Percentiles rank a stretch among this genome's conserved stretches.
Evolutionary conservation across 2,888 invertebrate species (phyloP).

Genomic region (Platycheirus rosarum): DNA sequence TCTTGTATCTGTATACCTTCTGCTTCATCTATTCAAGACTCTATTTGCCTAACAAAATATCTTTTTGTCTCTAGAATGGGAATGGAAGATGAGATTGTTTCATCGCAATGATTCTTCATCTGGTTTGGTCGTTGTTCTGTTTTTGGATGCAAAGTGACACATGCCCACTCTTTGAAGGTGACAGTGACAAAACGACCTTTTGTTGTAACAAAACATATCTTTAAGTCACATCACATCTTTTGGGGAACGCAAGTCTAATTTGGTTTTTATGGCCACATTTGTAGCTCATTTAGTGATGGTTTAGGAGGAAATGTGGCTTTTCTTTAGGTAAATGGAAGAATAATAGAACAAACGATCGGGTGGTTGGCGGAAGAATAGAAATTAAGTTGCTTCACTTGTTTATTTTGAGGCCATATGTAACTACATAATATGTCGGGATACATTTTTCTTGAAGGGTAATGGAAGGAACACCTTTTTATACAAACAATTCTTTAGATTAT

Average conservation of each 20-base stretch:
- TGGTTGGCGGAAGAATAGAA: no score
- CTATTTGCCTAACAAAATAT: slow-evolving; percentile 62
- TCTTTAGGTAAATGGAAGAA: not conserved
- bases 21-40: not conserved
- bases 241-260: slow-evolving; percentile 53
- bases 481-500: no score
- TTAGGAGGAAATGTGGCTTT: not conserved
- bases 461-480: no score
- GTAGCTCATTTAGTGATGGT: slow-evolving; percentile 47
- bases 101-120: slow-evolving; percentile 51
- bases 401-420: no score
- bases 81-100: slow-evolving; percentile 62
- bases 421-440: no score
- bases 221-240: slow-evolving; percentile 34
- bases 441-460: no score
- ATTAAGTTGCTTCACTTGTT: no score
- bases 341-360: not conserved
- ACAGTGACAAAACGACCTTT: slow-evolving; percentile 69
- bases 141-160: slow-evolving; percentile 61
- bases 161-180: slow-evolving; percentile 62
- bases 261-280: slow-evolving; percentile 64
- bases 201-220: slow-evolving; percentile 59
- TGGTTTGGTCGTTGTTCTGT: slow-evolving; percentile 18
- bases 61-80: slow-evolving; percentile 49
- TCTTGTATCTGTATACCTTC: slow-evolving; percentile 24